Conservation (phyloP, 2,888 invertebrate species). For the Megaustenia siamemsis region DNA sequence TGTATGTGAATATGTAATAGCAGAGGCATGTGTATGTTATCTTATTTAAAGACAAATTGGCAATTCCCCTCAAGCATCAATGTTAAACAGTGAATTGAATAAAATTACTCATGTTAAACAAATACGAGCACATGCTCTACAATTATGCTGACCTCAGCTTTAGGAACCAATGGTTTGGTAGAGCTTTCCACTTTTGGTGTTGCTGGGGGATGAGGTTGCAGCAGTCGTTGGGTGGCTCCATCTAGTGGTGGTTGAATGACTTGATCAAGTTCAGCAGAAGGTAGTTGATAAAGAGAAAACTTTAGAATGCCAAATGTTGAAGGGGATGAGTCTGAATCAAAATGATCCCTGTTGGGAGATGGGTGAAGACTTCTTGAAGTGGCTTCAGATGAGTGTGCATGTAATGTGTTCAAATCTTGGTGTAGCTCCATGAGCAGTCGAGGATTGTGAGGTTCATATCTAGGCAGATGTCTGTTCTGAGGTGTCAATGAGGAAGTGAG, state of each 20-base stretch:
- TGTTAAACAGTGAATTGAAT: too few species aligned
- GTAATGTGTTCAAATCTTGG: too few species aligned
- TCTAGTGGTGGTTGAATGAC: neutral
- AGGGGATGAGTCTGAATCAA: neutral
- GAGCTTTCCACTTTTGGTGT: neutral
- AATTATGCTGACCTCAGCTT: conserved; percentile 12
- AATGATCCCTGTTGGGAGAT: neutral
- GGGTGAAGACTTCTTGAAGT: neutral
- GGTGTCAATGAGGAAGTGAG: neutral
- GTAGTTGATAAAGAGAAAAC: conserved; percentile 43
- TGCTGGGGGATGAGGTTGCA: conserved; percentile 19
- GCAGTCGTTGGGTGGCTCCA: neutral
- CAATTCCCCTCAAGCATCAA: too few species aligned
- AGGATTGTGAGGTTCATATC: neutral
- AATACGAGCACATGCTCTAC: neutral
- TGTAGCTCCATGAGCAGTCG: too few species aligned
- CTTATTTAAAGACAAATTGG: too few species aligned
- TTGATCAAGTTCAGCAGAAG: conserved; percentile 36
- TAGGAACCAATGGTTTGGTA: neutral
- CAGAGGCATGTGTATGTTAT: too few species aligned
- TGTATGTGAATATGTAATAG: too few species aligned
- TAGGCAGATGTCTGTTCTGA: neutral
- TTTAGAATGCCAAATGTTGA: neutral
- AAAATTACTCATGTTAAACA: too few species aligned
- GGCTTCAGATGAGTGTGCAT: too few species aligned